Base-by-base conservation (phyloP, 2,888 invertebrate genomes). In the Lycia hirtaria region DNA sequence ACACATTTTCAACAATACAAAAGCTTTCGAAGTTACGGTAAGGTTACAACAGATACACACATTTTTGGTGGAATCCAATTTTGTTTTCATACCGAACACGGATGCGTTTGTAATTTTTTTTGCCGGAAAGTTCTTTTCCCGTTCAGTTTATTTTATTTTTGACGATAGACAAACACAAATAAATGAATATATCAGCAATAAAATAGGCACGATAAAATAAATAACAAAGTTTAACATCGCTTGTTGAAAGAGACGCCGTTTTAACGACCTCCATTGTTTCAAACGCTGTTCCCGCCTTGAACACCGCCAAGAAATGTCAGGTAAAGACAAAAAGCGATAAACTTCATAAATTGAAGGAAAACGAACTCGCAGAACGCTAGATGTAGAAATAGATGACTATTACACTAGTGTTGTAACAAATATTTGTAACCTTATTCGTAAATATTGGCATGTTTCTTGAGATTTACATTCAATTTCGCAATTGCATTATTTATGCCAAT, bases 1-100 rank as follows among this genome's bases (percentile, higher is more conserved):
- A 15, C 41, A 41, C 41, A 41, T 41, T 26, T 14, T 26, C 26
- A 6, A 26, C 41, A 5, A 40, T 15, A 41, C 41, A 41, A 41
- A 38, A 26, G 24, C 26, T 41, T 20, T 10, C 15, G 15, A 26
- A 41, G 26, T 26, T 6, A 2, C 26, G 6, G 3, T 9, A 17
- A 1, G 4, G 33, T 2, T 33, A 14, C 12, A 1, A 14, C 1
- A 9, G 24, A 14, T 9, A 0, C 14, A 24, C 40, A 22, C 22
- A 40, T 14, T 22, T 19, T 14, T 14, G 6, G 7, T 22, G 40
- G 12, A 40, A 40, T 22, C 14, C 22, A 40, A 40, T 40, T 40
- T 20, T 14, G 22, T 40, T 40, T 40, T 14, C 12, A 24, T 12
- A 12, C 10, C 6, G 5, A 14, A 20, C 37, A 2, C 2, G 12